Percentiles rank a stretch among this genome's conserved stretches.
These are phyloP conservation scores for Malurus splendens DNA, from an alignment of 2,797 vertebrate species.

Conservation along the genomic window DNA sequence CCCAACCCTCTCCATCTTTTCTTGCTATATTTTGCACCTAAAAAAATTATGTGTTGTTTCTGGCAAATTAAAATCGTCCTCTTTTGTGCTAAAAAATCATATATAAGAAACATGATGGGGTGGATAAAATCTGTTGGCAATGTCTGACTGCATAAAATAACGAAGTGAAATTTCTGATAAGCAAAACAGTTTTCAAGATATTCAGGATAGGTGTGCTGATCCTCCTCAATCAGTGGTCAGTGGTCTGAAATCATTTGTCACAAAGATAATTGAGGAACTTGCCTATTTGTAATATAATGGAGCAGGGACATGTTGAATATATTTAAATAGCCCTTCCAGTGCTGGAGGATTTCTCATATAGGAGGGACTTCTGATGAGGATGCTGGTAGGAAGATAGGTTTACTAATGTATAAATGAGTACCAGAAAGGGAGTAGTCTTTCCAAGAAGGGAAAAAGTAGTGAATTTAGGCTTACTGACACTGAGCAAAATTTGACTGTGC, in stretches of 20 bases:
- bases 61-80: neutral
- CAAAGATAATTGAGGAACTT: neutral
- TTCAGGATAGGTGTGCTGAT: neutral
- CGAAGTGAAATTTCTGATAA: neutral
- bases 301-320: neutral
- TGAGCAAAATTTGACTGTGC: neutral
- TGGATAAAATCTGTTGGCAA: neutral
- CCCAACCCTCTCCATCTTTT: neutral
- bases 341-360: neutral
- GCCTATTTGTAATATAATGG: neutral
- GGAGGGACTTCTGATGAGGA: neutral
- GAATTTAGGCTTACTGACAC: neutral
- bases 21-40: neutral
- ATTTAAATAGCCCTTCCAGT: neutral
- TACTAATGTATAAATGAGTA: neutral
- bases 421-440: neutral
- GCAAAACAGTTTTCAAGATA: neutral
- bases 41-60: neutral
- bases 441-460: neutral
- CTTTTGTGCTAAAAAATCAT: neutral
- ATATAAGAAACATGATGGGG: rapidly evolving
- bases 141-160: neutral
- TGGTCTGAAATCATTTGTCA: neutral
- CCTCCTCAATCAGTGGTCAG: neutral
- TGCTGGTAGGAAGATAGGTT: neutral